Evolutionary conservation across 2,797 vertebrate genomes (phyloP).

Genomic region (Macropus fuliginosus): DNA sequence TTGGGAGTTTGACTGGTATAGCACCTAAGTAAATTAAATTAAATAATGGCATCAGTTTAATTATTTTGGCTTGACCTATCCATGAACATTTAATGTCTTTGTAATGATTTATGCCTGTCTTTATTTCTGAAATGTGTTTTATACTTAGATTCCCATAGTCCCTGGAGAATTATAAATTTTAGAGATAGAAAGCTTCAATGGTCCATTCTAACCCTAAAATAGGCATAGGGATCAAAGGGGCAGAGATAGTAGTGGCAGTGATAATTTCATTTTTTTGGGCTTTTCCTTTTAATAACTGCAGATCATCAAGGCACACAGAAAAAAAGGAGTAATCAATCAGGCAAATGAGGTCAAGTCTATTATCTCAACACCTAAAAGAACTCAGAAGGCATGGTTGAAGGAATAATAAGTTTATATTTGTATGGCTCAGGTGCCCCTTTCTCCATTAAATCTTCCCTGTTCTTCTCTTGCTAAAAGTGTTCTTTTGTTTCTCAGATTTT

Average conservation of each 20-base stretch:
- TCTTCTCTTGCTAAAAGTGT: background rate
- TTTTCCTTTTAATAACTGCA: background rate
- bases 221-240: background rate
- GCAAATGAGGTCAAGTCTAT: background rate
- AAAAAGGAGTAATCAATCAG: background rate
- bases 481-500: background rate
- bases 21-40: background rate
- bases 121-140: background rate
- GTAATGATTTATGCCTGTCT: background rate
- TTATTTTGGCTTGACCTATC: background rate
- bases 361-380: slow-evolving; percentile 21
- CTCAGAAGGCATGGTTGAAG: slow-evolving; percentile 18
- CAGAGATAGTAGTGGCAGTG: background rate
- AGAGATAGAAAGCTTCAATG: background rate
- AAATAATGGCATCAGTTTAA: background rate
- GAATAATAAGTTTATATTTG: background rate
- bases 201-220: background rate
- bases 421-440: background rate
- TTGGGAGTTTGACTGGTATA: background rate
- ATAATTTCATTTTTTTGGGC: background rate
- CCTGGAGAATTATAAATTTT: background rate
- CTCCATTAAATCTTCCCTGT: background rate
- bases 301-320: background rate
- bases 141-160: background rate
- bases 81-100: background rate